Evolutionary conservation across 2,888 invertebrate genomes (phyloP), one percentile per base, ranked within the genome.

Genomic region (Dyspetes luteomarginatus): DNA sequence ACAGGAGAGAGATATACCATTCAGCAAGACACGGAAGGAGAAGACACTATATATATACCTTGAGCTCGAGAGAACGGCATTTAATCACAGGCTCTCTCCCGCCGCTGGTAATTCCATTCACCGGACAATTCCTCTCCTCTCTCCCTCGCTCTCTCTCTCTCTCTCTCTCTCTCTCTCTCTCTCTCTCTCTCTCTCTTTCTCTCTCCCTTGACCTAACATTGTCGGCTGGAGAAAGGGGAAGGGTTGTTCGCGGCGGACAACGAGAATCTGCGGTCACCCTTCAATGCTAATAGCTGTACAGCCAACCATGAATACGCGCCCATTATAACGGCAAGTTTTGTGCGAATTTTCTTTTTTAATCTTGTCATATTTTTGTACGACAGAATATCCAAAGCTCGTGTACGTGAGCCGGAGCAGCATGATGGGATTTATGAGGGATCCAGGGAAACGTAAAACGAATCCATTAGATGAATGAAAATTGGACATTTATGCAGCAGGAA

Each of bases 81-180:
- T 81, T 76, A 76, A 81, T 76, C 76, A 86, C 86, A 83, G 85
- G 86, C 88, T 86, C 60, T 52, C 41, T 52, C 84, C 86, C 86
- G 86, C 86, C 86, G 83, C 80, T 83, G 86, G 86, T 86, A 85
- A 88, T 88, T 86, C 87, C 86, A 86, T 81, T 84, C 85, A 86
- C 83, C 71, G 76, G 78, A 83, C 69, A 74, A 62, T 68, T 68
- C 74, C 19, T 52, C 45, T 60, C 45, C 52, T 62, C 60, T 64
- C 73, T 55, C 50, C 12, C 62, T 62, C 22, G 19, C 41, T n/a
- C 30, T 58, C 30, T 62, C 28, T 26, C 1, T 26, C 19, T 15
- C 60, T 43, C 68, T 74, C 22, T 43, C 41, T n/a, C 30, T 58
- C 30, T 62, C 28, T 68, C 74, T 17, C 41, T 28, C 45, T 43